Conservation (phyloP, 2,113 vertebrate species). For the Dipodomys spectabilis region DNA sequence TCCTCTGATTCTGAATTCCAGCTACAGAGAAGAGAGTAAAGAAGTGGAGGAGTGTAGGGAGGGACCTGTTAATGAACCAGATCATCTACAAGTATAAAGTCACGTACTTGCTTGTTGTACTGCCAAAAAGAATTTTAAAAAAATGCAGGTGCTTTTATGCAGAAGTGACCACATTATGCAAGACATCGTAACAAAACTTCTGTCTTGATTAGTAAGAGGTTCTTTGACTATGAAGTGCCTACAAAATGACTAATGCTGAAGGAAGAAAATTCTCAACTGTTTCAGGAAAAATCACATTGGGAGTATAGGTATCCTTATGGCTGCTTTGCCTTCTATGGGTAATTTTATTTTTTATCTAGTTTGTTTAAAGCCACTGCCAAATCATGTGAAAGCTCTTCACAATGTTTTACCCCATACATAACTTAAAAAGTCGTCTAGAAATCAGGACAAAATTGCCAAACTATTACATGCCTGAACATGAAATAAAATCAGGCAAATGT, state of each 20-base stretch:
- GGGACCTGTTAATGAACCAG: conserved; percentile 67
- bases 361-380: neutral
- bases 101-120: conserved; percentile 74
- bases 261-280: conserved; percentile 47
- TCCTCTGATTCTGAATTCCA: conserved; percentile 66
- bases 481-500: neutral
- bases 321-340: neutral
- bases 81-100: conserved; percentile 76
- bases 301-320: neutral
- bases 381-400: neutral
- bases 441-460: neutral
- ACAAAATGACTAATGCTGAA: conserved; percentile 45
- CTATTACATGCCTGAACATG: neutral
- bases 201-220: conserved; percentile 59
- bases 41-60: neutral
- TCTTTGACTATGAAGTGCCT: conserved; percentile 59
- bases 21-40: neutral
- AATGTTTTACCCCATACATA: neutral
- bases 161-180: conserved; percentile 79
- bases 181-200: conserved; percentile 66
- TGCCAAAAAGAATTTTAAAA: conserved; percentile 82
- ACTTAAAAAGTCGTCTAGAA: neutral
- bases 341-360: neutral
- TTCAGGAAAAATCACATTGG: conserved; percentile 55
- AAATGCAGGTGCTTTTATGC: conserved; percentile 77